Percentiles rank a stretch among this genome's conserved stretches.
Conservation (phyloP, 2,113 vertebrate genomes). For the Neomonachus schauinslandi region DNA sequence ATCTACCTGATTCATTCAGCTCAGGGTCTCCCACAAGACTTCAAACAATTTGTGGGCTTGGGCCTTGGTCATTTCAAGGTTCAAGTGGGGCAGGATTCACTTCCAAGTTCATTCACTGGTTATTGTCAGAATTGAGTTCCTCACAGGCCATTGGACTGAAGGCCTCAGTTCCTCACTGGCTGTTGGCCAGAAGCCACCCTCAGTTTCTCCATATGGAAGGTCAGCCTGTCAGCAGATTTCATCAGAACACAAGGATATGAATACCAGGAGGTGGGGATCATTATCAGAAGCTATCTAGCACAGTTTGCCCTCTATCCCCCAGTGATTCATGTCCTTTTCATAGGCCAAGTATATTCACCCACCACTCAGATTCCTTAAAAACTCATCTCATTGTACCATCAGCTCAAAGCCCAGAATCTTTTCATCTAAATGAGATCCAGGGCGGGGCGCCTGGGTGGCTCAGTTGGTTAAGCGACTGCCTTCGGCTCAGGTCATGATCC, state of each 20-base stretch:
- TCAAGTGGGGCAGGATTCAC: not conserved
- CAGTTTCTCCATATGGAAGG: not conserved
- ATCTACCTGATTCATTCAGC: not conserved
- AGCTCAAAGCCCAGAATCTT: not conserved
- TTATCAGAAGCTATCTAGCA: not conserved
- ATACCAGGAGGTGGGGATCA: not conserved
- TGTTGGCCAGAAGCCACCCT: not conserved
- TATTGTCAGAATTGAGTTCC: not conserved
- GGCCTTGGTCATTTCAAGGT: not conserved
- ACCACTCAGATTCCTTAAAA: not conserved
- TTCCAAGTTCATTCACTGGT: not conserved
- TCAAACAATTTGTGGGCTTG: not conserved
- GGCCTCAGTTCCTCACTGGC: not conserved
- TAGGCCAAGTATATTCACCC: not conserved
- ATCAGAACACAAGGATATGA: not conserved
- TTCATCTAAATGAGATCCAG: not conserved
- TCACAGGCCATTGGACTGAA: not conserved
- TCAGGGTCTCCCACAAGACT: not conserved
- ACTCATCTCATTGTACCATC: not conserved
- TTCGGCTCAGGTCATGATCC: no score
- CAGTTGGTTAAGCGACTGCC: no score
- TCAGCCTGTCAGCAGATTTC: not conserved
- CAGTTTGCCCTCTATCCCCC: not conserved
- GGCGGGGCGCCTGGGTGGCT: not conserved
- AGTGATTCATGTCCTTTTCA: not conserved